A percentile compares a stretch with the other conserved stretches of the same genome.
These are phyloP conservation scores for Anastrepha ludens DNA, from an alignment of 1,140 invertebrate species.

Conservation along the genomic window DNA sequence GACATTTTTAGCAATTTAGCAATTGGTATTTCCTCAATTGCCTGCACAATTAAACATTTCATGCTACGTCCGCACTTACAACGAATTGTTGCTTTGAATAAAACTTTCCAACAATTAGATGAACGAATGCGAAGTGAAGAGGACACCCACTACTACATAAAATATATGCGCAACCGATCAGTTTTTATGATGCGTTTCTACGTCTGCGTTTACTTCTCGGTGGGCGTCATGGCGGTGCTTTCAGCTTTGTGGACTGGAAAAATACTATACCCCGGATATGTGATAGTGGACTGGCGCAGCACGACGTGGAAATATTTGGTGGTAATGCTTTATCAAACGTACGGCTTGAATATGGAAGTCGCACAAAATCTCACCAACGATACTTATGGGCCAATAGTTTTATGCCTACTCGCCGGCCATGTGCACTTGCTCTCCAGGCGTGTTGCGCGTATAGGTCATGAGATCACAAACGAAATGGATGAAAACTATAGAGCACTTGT, in stretches of 20 bases:
- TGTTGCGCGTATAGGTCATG: constrained; percentile 56
- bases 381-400: constrained; percentile 58
- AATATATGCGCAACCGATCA: constrained; percentile 10
- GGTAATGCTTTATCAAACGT: constrained; percentile 59
- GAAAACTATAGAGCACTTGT: constrained; percentile 47
- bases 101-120: constrained; percentile 59
- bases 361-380: constrained; percentile 62
- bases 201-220: constrained; percentile 54
- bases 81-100: constrained; percentile 56
- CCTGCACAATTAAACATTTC: constrained; percentile 60
- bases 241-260: constrained; percentile 53
- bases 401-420: constrained; percentile 62
- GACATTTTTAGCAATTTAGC: constrained; percentile 59
- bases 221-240: constrained; percentile 56
- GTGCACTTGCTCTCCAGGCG: constrained; percentile 59
- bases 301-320: constrained; percentile 52
- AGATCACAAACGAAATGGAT: not conserved
- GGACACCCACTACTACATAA: constrained; percentile 58
- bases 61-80: constrained; percentile 57
- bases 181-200: constrained; percentile 56
- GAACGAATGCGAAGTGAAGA: constrained; percentile 55
- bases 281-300: constrained; percentile 60
- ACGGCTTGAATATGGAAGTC: constrained; percentile 59
- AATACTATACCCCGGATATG: constrained; percentile 62
- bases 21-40: constrained; percentile 58